phyloP scores from a whole-genome alignment of 2,113 vertebrate species.

The Thryonomys swinderianus region DNA sequence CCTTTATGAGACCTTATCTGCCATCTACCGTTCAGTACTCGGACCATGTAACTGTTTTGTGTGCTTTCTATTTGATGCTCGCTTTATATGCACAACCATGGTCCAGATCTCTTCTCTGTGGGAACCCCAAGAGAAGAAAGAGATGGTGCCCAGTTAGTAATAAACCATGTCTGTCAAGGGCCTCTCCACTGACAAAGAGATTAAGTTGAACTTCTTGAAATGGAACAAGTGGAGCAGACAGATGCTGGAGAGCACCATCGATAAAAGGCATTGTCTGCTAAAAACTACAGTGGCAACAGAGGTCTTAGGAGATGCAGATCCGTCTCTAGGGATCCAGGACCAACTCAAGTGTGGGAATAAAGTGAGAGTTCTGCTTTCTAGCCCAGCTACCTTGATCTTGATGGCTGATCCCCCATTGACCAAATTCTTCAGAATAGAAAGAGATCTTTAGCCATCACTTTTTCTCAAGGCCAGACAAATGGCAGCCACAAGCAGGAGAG shows the following conservation, averaged over 20 bases:
- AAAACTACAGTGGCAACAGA: not conserved
- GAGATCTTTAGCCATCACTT: not conserved
- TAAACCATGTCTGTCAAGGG: not conserved
- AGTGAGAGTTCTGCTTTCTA: conserved; percentile 53
- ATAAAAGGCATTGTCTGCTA: conserved; percentile 14
- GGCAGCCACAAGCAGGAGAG: conserved; percentile 10
- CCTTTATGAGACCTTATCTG: conserved; percentile 59
- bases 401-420: not conserved
- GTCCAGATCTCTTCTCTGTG: conserved; percentile 51
- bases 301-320: conserved; percentile 52
- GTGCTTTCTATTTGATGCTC: conserved; percentile 50
- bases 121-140: conserved; percentile 40
- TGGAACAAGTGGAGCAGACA: not conserved
- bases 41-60: conserved; percentile 20
- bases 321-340: conserved; percentile 50
- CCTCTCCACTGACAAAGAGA: conserved; percentile 18
- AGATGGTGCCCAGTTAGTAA: conserved; percentile 40
- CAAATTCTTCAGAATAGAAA: not conserved
- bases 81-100: conserved; percentile 54
- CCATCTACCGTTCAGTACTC: conserved; percentile 29
- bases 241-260: not conserved
- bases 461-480: not conserved
- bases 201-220: conserved; percentile 27
- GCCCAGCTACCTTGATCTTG: not conserved
- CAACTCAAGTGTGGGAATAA: conserved; percentile 41